Base-by-base conservation (phyloP, 2,113 vertebrate genomes). In the Willisornis vidua region DNA sequence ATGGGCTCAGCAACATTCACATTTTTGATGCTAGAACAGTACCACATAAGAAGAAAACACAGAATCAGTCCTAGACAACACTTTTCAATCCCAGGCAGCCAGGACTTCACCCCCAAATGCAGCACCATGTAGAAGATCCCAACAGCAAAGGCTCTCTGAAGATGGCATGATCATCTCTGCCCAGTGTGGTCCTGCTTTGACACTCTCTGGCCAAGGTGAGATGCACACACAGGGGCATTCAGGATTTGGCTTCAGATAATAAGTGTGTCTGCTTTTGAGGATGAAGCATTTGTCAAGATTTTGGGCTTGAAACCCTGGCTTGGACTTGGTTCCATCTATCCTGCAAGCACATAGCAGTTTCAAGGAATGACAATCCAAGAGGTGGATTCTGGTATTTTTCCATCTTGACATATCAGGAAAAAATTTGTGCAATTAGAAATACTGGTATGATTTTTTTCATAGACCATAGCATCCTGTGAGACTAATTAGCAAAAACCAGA, bases 91-190 rank as follows among this genome's bases (percentile, higher is more conserved):
- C 26, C 20, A 75, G 7, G 10, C 3, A 4, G 7, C 29, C 2
- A 6, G 17, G 8, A 45, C 18, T 84, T 67, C 14, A 55, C 3
- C 2, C 10, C 3, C 5, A 15, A 68, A 71, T 6, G 10, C 19
- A 74, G 11, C 9, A 45, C 2, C 3, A 29, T 26, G 28, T 15
- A 51, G 22, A 65, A 77, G 17, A 81, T 29, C 18, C 17, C 3
- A 20, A 22, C 24, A 78, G 8, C 3, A 67, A 91, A 62, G 19
- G 0, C 4, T 73, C 6, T 65, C 24, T 3, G 0, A 67, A 45
- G 12, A 22, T 0, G 5, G 4, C 0, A 0, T 39, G 37, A 26
- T 13, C 17, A 54, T 18, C 2, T 3, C 19, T 54, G 26, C 26
- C 16, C 37, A 48, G 2, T 0, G 0, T 4, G 18, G 14, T 28